These are phyloP conservation scores for Spisula subtruncata DNA, from an alignment of 2,888 invertebrate species.

Conservation along the genomic window DNA sequence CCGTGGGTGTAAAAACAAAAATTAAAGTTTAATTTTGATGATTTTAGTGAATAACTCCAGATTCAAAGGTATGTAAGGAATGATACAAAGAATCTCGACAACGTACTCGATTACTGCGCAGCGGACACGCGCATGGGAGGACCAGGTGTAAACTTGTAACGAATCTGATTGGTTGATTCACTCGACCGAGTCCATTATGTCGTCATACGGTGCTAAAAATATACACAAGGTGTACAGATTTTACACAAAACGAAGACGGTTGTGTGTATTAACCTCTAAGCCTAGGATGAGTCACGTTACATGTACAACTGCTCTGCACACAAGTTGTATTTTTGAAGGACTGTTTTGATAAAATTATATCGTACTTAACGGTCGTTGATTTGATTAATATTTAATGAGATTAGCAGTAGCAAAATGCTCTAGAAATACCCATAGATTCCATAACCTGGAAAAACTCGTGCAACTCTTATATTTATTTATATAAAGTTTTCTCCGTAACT, in stretches of 20 bases:
- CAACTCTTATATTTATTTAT: too few species aligned
- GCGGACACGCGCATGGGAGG: conserved; percentile 84
- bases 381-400: background rate
- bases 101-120: conserved; percentile 90
- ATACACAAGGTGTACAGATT: conserved; percentile 59
- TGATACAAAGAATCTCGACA: conserved; percentile 99
- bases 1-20: conserved; percentile 88
- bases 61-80: conserved; percentile 96
- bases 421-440: too few species aligned
- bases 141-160: conserved; percentile 68
- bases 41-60: conserved; percentile 83
- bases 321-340: background rate
- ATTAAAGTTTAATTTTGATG: conserved; percentile 72
- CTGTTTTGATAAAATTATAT: conserved; percentile 1
- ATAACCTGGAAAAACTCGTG: too few species aligned
- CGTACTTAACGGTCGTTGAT: background rate
- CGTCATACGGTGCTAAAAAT: conserved; percentile 73
- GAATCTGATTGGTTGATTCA: conserved; percentile 66
- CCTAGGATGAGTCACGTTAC: conserved; percentile 52
- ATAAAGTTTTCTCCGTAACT: background rate
- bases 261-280: conserved; percentile 55
- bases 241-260: conserved; percentile 59
- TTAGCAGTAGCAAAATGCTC: background rate
- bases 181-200: conserved; percentile 58
- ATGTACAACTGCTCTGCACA: conserved; percentile 9